Evolutionary conservation across 2,888 invertebrate species (phyloP), one percentile per base, ranked within the genome.

Genomic region (Cerastoderma edule): DNA sequence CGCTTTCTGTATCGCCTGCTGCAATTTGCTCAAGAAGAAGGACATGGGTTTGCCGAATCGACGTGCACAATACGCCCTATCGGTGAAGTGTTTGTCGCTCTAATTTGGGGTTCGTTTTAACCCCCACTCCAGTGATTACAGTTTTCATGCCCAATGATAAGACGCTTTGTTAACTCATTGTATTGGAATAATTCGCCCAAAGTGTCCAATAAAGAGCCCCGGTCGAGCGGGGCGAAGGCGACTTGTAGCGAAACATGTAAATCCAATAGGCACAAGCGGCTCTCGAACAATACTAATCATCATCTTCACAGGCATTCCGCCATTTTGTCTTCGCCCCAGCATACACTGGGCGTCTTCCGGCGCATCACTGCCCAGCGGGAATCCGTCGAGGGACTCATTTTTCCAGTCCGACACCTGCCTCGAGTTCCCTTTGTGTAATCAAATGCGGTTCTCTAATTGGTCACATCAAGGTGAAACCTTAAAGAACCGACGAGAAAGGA

Each of bases 61-160:
- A 33, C 60, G 54, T 60, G 57, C 46, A 44, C 48, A 19, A 6
- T 65, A 35, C 72, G 68, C 54, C 75, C 69, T 54, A 63, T 72
- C 48, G 75, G 27, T 57, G 57, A 35, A 60, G 67, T 64, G 66
- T 79, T 79, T 79, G 79, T 75, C 75, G 68, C 72, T 77, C 72
- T 75, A 80, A 80, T 76, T 76, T 75, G 46, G 80, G 80, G 72
- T 69, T 80, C 80, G 80, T 80, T 80, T 80, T 80, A 80, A 80
- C 75, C 76, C 69, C 68, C 63, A 60, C 69, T 53, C 56, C 44
- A 30, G 35, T 54, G 46, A 71, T 73, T 75, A 69, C 66, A 67
- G 54, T 35, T 63, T 48, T 72, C 64, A 57, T 60, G 65, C 67
- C 72, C 50, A 39, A 53, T 67, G 70, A 72, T 76, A 72, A 75